Evolutionary conservation across 2,888 invertebrate species (phyloP).

Genomic region (Idaea dimidiata): DNA sequence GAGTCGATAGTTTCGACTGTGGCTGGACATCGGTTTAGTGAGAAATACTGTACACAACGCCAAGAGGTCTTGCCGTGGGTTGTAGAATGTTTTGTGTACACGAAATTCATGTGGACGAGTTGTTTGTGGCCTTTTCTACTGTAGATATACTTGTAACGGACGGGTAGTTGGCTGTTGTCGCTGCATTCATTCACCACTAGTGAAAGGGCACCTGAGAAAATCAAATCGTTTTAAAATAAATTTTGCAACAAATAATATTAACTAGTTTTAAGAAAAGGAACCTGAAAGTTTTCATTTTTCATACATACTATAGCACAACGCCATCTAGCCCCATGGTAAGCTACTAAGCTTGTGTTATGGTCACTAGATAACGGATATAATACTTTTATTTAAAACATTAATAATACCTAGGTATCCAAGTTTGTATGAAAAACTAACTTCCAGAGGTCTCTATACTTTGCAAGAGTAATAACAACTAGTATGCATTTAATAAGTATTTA

Average conservation of each 20-base stretch:
- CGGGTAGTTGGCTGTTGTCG: slow-evolving; percentile 62
- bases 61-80: slow-evolving; percentile 77
- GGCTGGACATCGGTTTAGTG: slow-evolving; percentile 75
- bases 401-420: no score
- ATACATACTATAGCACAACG: no score
- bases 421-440: no score
- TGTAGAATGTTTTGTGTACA: slow-evolving; percentile 77
- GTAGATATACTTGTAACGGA: slow-evolving; percentile 74
- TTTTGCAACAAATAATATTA: neutral
- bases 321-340: no score
- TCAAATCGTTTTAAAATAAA: slow-evolving; percentile 6
- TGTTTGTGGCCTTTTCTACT: slow-evolving; percentile 79
- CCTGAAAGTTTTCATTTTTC: no score
- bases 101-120: slow-evolving; percentile 76
- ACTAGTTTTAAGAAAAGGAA: no score
- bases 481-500: slow-evolving; percentile 42
- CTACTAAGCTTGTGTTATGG: no score
- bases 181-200: slow-evolving; percentile 66
- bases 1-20: slow-evolving; percentile 75
- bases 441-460: no score
- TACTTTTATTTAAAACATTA: no score
- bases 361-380: no score
- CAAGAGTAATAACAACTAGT: slow-evolving; percentile 2
- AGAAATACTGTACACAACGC: slow-evolving; percentile 78
- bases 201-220: slow-evolving; percentile 67